Percentiles rank a stretch among this genome's conserved stretches.
Evolutionary conservation across 2,888 invertebrate genomes (phyloP).

Genomic region (Polietes domitor): DNA sequence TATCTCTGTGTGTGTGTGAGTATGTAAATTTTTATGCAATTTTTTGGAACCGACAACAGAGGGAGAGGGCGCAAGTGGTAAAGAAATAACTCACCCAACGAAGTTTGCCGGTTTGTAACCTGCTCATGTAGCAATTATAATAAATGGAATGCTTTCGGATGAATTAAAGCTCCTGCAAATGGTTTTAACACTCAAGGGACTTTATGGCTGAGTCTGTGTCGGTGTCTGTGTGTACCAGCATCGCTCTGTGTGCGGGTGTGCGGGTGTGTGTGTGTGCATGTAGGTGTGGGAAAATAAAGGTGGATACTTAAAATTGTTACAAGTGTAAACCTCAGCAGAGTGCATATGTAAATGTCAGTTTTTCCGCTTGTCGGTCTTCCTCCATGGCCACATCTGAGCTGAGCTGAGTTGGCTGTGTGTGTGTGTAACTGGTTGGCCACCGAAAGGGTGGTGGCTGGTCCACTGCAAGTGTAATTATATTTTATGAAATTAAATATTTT

Average conservation of each 20-base stretch:
- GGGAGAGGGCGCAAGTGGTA: constrained; percentile 9
- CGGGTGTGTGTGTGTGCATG: not conserved
- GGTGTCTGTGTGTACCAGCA: constrained; percentile 5
- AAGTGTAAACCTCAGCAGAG: constrained; percentile 67
- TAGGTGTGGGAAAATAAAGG: constrained; percentile 52
- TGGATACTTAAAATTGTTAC: constrained; percentile 66
- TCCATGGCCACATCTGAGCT: constrained; percentile 53
- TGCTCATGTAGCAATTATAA: constrained; percentile 66
- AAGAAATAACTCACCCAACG: not conserved
- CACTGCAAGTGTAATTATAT: constrained; percentile 60
- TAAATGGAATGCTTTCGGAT: constrained; percentile 66
- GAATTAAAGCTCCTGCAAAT: constrained; percentile 65
- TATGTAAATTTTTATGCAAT: constrained; percentile 44
- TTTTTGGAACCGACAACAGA: constrained; percentile 30
- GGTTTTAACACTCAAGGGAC: constrained; percentile 66
- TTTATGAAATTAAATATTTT: constrained; percentile 67
- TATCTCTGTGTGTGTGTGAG: not conserved
- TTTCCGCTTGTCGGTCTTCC: constrained; percentile 61
- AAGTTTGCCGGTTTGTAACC: constrained; percentile 61
- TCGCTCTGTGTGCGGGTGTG: constrained; percentile 19
- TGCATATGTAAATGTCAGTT: constrained; percentile 68
- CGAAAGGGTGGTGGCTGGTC: not conserved
- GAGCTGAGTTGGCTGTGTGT: constrained; percentile 25
- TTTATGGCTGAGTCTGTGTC: constrained; percentile 29
- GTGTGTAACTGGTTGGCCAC: not conserved